phyloP scores from a whole-genome alignment of 2,113 vertebrate species.

The Ophiodon elongatus region DNA sequence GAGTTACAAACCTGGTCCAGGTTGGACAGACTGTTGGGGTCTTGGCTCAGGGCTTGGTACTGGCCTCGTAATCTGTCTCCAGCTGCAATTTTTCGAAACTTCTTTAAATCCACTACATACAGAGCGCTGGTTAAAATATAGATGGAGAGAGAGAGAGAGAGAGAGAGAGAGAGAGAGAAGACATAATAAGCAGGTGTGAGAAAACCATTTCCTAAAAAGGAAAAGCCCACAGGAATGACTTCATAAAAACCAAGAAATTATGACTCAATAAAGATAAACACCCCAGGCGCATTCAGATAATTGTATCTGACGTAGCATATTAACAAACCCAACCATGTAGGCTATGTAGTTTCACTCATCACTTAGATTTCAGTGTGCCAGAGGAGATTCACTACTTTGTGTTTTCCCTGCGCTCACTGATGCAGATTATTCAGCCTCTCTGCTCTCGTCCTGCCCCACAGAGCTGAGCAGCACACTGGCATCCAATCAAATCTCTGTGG shows the following conservation, averaged over 20 bases:
- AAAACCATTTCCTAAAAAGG: constrained; percentile 19
- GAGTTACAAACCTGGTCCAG: constrained; percentile 90
- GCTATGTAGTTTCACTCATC: constrained; percentile 22
- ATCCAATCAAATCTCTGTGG: constrained; percentile 35
- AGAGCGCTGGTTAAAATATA: constrained; percentile 86
- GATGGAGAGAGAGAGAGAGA: not conserved
- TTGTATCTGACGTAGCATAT: constrained; percentile 12
- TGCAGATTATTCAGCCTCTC: constrained; percentile 19
- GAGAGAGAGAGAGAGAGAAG: not conserved
- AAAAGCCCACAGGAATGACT: constrained; percentile 10
- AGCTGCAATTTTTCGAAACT: constrained; percentile 95
- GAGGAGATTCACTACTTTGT: constrained; percentile 10
- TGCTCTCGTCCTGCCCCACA: constrained; percentile 28
- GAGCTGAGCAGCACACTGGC: constrained; percentile 32
- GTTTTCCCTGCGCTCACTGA: constrained; percentile 33
- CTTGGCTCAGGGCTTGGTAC: constrained; percentile 96
- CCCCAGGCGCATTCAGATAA: constrained; percentile 24
- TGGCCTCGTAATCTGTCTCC: constrained; percentile 95
- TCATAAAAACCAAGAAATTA: constrained; percentile 26
- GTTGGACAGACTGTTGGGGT: constrained; percentile 97
- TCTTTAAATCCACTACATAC: constrained; percentile 96
- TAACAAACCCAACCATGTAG: constrained; percentile 35
- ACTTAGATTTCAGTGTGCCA: constrained; percentile 30
- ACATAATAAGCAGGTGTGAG: constrained; percentile 23
- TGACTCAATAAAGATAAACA: constrained; percentile 38